Evolutionary conservation across 2,888 invertebrate genomes (phyloP), one percentile per base, ranked within the genome.

Genomic region (Penaeus monodon): DNA sequence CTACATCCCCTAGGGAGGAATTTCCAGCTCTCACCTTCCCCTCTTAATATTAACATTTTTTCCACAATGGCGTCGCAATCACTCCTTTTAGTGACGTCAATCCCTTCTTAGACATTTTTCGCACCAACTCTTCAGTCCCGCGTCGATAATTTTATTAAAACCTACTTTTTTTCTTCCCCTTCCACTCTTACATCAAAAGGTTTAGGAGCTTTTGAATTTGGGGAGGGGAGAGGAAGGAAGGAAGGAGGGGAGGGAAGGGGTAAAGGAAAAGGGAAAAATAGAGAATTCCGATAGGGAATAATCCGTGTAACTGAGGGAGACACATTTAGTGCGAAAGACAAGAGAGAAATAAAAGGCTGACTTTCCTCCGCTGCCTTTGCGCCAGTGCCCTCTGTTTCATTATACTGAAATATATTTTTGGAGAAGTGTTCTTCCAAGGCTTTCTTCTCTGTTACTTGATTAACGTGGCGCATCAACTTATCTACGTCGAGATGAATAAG

Each of bases 51-150:
- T 84, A 84, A 77, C 63, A 84, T 84, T 84, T 77, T 84, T 84
- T 84, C 49, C 84, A 77, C 84, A 84, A 76, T 68, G 66, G 77
- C 65, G 65, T 77, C 66, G 76, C 84, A 76, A 77, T 84, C 76
- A 77, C 77, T 64, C 66, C 78, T 70, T 85, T 85, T 63, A 49
- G 66, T 38, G 29, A 70, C 68, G n/a, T 33, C 79, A 38, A 38
- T 68, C 73, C 66, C 78, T 73, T 73, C 85, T 79, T 38, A 79
- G 63, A 29, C 85, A 85, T 85, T 85, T 84, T 84, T 80, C 79
- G 85, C 85, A 68, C 73, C 85, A 85, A 85, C 85, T 85, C 85
- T 85, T 85, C 85, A 85, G 85, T 70, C 85, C 85, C 85, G 44
- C 79, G 73, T 73, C 77, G 85, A 80, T 85, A 77, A 85, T 85